These are phyloP conservation scores for Isichthys henryi DNA, from an alignment of 2,113 vertebrate species.

Conservation along the genomic window DNA sequence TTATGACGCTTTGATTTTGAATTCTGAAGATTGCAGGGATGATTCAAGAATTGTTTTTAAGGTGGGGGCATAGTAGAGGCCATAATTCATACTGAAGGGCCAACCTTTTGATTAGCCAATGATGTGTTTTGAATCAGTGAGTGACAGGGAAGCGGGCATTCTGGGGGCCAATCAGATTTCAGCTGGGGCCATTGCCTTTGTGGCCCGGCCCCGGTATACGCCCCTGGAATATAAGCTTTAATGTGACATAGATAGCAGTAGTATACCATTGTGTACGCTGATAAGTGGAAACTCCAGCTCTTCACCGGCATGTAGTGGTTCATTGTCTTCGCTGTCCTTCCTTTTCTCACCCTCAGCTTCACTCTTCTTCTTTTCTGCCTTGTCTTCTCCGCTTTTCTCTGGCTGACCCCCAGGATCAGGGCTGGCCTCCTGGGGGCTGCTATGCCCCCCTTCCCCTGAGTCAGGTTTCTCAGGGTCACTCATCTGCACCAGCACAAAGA, in stretches of 20 bases:
- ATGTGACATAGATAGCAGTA: neutral
- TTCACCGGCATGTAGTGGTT: neutral
- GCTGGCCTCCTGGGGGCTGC: neutral
- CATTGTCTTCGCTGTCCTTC: neutral
- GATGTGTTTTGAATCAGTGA: neutral
- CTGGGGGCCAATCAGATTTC: neutral
- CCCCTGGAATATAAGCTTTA: neutral
- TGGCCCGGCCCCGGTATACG: neutral
- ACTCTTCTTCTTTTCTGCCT: neutral
- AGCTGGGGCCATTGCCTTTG: neutral
- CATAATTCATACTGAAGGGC: neutral
- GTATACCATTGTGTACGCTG: slow-evolving; percentile 16
- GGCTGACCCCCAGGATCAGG: neutral
- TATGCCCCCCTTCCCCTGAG: neutral
- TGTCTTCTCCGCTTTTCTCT: neutral
- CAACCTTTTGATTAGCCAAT: neutral
- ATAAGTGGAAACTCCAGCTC: slow-evolving; percentile 9
- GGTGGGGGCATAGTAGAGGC: neutral
- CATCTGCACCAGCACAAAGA: slow-evolving; percentile 18
- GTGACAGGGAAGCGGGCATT: neutral
- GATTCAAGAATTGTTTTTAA: neutral
- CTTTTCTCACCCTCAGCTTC: neutral
- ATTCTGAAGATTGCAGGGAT: neutral
- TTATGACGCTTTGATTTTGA: neutral
- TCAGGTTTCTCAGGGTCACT: slow-evolving; percentile 12